Conservation (phyloP, 2,797 vertebrate genomes). For the Bradypus variegatus region DNA sequence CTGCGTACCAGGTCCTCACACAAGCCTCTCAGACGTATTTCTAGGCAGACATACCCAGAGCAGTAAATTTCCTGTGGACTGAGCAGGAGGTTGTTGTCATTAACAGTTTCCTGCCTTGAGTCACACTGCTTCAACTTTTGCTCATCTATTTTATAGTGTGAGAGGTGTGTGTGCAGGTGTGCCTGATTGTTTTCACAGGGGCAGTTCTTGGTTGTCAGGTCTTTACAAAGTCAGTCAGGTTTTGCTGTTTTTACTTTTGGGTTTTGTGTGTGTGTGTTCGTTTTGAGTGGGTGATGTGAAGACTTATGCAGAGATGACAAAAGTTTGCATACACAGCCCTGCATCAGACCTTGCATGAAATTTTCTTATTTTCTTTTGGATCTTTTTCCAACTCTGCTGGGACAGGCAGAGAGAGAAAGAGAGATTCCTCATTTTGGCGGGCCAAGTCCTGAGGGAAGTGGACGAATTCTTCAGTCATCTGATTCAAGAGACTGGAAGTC, state of each 20-base stretch:
- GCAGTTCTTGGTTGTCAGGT: not conserved
- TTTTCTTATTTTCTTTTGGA: not conserved
- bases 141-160: not conserved
- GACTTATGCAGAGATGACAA: not conserved
- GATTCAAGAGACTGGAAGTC: not conserved
- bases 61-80: not conserved
- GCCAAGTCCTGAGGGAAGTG: not conserved
- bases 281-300: not conserved
- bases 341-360: not conserved
- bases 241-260: not conserved
- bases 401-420: not conserved
- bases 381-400: not conserved
- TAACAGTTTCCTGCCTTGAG: rapidly evolving
- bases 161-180: not conserved
- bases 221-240: not conserved
- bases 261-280: not conserved
- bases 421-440: not conserved
- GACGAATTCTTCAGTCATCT: not conserved
- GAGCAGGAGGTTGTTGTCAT: not conserved
- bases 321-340: not conserved
- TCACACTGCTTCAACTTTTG: not conserved
- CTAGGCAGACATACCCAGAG: not conserved
- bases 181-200: not conserved
- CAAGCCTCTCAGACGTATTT: no score
- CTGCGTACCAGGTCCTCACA: not conserved